Base-by-base conservation (phyloP, 2,888 invertebrate species). In the Drosophila aldrichi region DNA sequence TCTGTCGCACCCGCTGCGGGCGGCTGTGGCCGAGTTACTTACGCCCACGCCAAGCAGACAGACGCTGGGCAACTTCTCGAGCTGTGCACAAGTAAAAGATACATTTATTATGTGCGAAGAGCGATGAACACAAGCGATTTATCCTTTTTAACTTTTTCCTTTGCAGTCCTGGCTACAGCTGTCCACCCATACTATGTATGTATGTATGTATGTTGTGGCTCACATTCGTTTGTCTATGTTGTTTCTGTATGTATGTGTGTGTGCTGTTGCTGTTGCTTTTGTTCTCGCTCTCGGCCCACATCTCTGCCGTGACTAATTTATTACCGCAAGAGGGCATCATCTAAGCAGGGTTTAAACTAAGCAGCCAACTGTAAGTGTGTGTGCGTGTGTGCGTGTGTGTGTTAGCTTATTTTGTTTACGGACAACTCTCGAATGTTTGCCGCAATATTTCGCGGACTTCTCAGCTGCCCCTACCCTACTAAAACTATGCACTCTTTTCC, bases 61-160 rank as follows among this genome's bases (percentile, higher is more conserved):
- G 56, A 56, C 51, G 32, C 60, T 51, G 54, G 57, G 79, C 65
- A 74, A 79, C 82, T 81, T 83, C 76, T 77, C 36, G 36, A 38
- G 40, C 87, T 80, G 79, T 77, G 49, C 49, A 74, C 83, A 90
- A 88, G 84, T 88, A 90, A 91, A 90, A 89, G 90, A 91, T 90
- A 91, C 89, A 91, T 90, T 90, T 90, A 90, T 91, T 91, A 90
- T 90, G 91, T 90, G 91, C 86, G 89, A 90, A 91, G 88, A 84
- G 88, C 84, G 90, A 90, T 90, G 90, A 91, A 89, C 90, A 88
- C 88, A 89, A 90, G 88, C 91, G 90, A 90, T 90, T 90, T 90
- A 90, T 90, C 91, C 90, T 90, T 91, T 89, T 90, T 91, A 90
- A 88, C 88, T 90, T 88, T 88, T 90, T 76, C 81, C 82, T 74